Evolutionary conservation across 1,140 invertebrate species (phyloP).

Genomic region (Drosophila persimilis): DNA sequence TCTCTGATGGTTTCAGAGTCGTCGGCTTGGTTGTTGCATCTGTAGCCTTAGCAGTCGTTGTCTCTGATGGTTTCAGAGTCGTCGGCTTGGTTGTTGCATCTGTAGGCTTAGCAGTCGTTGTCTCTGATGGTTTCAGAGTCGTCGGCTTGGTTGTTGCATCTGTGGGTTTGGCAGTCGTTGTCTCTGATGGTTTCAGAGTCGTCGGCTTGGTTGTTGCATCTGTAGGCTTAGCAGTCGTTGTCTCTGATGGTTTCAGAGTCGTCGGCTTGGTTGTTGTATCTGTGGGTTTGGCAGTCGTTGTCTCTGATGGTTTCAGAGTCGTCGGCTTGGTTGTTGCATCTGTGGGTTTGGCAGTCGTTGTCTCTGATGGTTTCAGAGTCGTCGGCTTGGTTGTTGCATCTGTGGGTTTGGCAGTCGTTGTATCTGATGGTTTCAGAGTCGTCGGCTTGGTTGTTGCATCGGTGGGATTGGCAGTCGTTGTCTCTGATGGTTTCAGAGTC

Average conservation of each 20-base stretch:
- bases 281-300: neutral
- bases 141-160: slow-evolving; percentile 2
- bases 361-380: neutral
- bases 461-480: too few species aligned
- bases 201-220: neutral
- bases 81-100: neutral
- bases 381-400: neutral
- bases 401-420: neutral
- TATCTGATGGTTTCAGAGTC: neutral
- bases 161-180: neutral
- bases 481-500: too few species aligned
- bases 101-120: neutral
- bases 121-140: neutral
- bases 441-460: too few species aligned
- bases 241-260: neutral
- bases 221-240: neutral
- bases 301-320: neutral
- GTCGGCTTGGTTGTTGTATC: too few species aligned
- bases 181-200: too few species aligned
- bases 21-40: slow-evolving; percentile 1
- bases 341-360: neutral
- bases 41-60: neutral
- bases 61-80: neutral
- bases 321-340: neutral
- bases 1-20: slow-evolving; percentile 1